Base-by-base conservation (phyloP, 2,113 vertebrate species). In the Corapipo altera region DNA sequence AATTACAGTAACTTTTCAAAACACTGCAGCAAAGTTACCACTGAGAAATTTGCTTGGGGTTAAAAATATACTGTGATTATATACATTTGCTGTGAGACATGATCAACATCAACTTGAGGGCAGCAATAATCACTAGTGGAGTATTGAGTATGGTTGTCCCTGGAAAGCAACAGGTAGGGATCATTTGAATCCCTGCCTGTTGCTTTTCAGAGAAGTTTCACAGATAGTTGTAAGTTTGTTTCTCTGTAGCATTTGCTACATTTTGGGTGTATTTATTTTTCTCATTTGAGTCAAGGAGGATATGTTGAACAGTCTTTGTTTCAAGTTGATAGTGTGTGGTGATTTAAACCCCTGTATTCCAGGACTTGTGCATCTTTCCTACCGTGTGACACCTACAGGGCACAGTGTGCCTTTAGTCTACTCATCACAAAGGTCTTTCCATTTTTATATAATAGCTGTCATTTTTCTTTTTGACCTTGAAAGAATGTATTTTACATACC, bases 221-320 rank as follows among this genome's bases (percentile, higher is more conserved):
- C 6, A 64, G n/a, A n/a, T 16, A 66, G n/a, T 16, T 62, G 6
- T 16, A 70, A 79, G 58, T 55, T 95, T 95, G 78, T 93, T 95
- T 88, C 59, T 43, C 37, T 41, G 16, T n/a, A 83, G 26, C 8
- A 78, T 82, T 85, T 75, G n/a, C 33, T 69, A n/a, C 6, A 14
- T 61, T 89, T 96, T 80, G 17, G 11, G 71, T 49, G 2, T 32
- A 26, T 92, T 95, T 89, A 44, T 81, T 83, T 52, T 83, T 62
- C 61, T 94, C n/a, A 46, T 71, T 88, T 91, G 85, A 79, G 85
- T 85, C 80, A 30, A 80, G 17, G 23, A 91, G 49, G 16, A 16
- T 8, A 30, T 10, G 52, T 96, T 84, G 96, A 96, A 95, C 12
- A 55, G 28, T n/a, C 48, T 96, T 92, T 93, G 95, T 33, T 89